These are phyloP conservation scores for Thamnophis sirtalis DNA, from an alignment of 2,113 vertebrate species.

Conservation along the genomic window DNA sequence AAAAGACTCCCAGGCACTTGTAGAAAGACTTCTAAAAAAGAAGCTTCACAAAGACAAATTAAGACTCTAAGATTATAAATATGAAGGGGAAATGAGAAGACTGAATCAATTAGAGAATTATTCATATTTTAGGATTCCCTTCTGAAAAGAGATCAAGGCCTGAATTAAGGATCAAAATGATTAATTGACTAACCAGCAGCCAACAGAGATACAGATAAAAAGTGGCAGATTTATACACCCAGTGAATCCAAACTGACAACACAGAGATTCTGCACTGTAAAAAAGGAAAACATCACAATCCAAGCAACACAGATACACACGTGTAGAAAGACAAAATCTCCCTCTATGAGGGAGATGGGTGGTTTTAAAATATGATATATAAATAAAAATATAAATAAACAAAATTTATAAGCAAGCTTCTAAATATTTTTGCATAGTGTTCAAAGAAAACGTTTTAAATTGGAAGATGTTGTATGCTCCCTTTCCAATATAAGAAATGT, in stretches of 20 bases:
- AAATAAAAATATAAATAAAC: conserved; percentile 13
- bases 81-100: conserved; percentile 29
- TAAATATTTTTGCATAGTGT: conserved; percentile 4
- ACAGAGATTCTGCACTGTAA: conserved; percentile 22
- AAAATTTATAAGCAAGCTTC: conserved; percentile 24
- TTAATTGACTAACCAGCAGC: conserved; percentile 36
- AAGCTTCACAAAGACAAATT: conserved; percentile 22
- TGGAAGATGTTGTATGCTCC: conserved; percentile 27
- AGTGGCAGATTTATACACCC: not conserved
- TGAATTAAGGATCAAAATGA: conserved; percentile 41
- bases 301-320: conserved; percentile 3
- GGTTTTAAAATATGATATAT: too few species aligned
- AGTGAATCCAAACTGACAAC: conserved; percentile 34
- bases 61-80: conserved; percentile 25
- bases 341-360: not conserved
- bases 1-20: not conserved
- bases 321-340: not conserved
- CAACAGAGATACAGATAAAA: conserved; percentile 36
- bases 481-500: conserved; percentile 14
- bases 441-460: conserved; percentile 16
- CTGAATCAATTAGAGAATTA: conserved; percentile 39
- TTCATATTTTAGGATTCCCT: conserved; percentile 34
- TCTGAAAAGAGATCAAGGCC: conserved; percentile 48
- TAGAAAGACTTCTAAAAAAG: not conserved
- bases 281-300: conserved; percentile 33